Evolutionary conservation across 2,888 invertebrate species (phyloP).

Genomic region (Cabera pusaria): DNA sequence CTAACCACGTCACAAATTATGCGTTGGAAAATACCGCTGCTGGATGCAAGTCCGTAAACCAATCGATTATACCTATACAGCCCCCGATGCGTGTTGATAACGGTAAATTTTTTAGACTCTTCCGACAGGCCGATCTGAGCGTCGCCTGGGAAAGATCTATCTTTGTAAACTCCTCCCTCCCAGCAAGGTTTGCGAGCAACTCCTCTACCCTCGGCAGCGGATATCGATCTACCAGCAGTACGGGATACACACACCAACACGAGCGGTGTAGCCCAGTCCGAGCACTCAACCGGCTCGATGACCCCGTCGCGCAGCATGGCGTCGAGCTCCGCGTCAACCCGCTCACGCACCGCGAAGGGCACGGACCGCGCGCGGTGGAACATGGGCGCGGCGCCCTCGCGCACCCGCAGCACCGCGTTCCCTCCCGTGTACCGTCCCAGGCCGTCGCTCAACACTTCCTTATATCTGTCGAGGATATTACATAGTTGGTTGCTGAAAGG

Average conservation of each 20-base stretch:
- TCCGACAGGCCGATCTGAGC: constrained; percentile 28
- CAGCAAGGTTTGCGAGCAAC: constrained; percentile 20
- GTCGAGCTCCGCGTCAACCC: constrained; percentile 20
- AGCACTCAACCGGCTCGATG: constrained; percentile 9
- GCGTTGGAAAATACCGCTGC: constrained; percentile 5
- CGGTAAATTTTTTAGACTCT: constrained; percentile 4
- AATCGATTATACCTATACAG: constrained; percentile 1
- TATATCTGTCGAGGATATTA: no score
- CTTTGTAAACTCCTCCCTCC: constrained; percentile 24
- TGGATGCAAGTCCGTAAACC: background rate
- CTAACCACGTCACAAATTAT: constrained; percentile 5
- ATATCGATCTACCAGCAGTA: constrained; percentile 25
- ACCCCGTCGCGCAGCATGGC: constrained; percentile 10
- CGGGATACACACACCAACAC: constrained; percentile 22
- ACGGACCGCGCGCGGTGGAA: constrained; percentile 31
- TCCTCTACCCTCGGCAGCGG: constrained; percentile 30
- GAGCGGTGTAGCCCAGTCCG: constrained; percentile 18
- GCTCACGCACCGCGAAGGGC: constrained; percentile 24
- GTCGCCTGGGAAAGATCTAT: constrained; percentile 29
- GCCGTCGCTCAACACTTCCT: no score
- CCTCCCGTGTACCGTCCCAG: constrained; percentile 25
- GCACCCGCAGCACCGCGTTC: constrained; percentile 23
- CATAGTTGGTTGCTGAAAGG: no score
- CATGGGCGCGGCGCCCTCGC: constrained; percentile 29
- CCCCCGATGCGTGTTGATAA: constrained; percentile 1